phyloP scores from a whole-genome alignment of 1,140 invertebrate genomes.

The Drosophila melanogaster region DNA sequence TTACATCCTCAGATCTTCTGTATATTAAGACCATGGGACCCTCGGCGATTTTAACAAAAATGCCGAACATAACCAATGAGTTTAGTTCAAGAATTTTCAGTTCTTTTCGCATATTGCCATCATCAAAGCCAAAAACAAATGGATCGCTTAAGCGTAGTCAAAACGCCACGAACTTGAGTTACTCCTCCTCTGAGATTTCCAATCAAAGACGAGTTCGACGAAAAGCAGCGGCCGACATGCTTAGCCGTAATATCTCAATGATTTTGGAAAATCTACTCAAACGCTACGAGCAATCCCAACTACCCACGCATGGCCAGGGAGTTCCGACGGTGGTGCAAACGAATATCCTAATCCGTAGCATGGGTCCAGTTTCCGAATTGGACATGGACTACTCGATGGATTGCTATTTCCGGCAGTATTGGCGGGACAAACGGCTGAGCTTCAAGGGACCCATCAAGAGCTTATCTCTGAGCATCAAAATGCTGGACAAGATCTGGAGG shows the following conservation, averaged over 20 bases:
- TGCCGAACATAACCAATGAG: slow-evolving; percentile 62
- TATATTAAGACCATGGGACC: background rate
- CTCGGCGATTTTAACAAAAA: background rate
- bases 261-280: slow-evolving; percentile 94
- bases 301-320: slow-evolving; percentile 93
- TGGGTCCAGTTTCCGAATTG: slow-evolving; percentile 97
- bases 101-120: slow-evolving; percentile 52
- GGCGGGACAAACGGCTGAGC: slow-evolving; percentile 93
- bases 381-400: slow-evolving; percentile 99
- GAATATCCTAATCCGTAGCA: slow-evolving; percentile 96
- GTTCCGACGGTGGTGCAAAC: slow-evolving; percentile 94
- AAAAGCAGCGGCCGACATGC: slow-evolving; percentile 88
- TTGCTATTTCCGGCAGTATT: slow-evolving; percentile 97
- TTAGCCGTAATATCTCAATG: slow-evolving; percentile 92
- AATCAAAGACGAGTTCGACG: slow-evolving; percentile 60
- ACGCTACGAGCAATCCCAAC: slow-evolving; percentile 95
- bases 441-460: slow-evolving; percentile 93
- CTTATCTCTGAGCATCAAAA: slow-evolving; percentile 94
- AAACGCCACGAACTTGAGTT: background rate
- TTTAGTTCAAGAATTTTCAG: slow-evolving; percentile 75
- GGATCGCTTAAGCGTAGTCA: background rate
- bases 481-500: slow-evolving; percentile 97
- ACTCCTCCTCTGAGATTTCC: slow-evolving; percentile 17
- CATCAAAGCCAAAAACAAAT: slow-evolving; percentile 1
- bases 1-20: background rate